phyloP scores from a whole-genome alignment of 2,888 invertebrate genomes.

The Lydus trimaculatus region DNA sequence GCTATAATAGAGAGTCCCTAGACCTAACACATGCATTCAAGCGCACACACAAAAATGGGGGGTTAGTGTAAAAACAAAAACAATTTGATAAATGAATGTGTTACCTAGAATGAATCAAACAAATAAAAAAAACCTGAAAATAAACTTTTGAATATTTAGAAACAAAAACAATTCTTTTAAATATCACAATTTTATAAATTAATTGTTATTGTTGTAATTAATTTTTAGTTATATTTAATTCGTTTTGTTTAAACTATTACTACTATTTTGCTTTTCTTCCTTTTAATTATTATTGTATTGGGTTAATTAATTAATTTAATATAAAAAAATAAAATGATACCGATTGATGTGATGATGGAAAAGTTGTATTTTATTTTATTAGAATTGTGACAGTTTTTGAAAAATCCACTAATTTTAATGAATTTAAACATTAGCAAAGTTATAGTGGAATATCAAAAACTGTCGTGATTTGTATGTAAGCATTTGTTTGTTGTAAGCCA shows the following conservation, averaged over 20 bases:
- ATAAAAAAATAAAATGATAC: slow-evolving; percentile 3
- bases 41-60: slow-evolving; percentile 53
- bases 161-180: not conserved
- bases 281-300: not conserved
- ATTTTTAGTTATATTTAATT: not conserved
- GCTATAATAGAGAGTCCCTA: slow-evolving; percentile 52
- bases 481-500: slow-evolving; percentile 24
- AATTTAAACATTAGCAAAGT: slow-evolving; percentile 15
- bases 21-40: slow-evolving; percentile 60
- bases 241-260: not conserved
- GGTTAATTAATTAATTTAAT: not conserved
- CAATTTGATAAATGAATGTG: slow-evolving; percentile 40
- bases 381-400: slow-evolving; percentile 8
- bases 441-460: slow-evolving; percentile 31
- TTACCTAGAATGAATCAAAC: slow-evolving; percentile 45
- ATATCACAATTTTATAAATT: not conserved
- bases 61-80: slow-evolving; percentile 51
- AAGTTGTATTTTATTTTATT: slow-evolving; percentile 25
- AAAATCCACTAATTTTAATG: slow-evolving; percentile 7
- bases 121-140: slow-evolving; percentile 45
- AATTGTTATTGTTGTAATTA: not conserved
- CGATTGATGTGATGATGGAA: slow-evolving; percentile 25
- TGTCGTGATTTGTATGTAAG: slow-evolving; percentile 16
- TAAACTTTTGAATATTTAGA: slow-evolving; percentile 32
- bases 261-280: not conserved